Evolutionary conservation across 1,140 invertebrate genomes (phyloP).

Genomic region (Anthonomus grandis): DNA sequence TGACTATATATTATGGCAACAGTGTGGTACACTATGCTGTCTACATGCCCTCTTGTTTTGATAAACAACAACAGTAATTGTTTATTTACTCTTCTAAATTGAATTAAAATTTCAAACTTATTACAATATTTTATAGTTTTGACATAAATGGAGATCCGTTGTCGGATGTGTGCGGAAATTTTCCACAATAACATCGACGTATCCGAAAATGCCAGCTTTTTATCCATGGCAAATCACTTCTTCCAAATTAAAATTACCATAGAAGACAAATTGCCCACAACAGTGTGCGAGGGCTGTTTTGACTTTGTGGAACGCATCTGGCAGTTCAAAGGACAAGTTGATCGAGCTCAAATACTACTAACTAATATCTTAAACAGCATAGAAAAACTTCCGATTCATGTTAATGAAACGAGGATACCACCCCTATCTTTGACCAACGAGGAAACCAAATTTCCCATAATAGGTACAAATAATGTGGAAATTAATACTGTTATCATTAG

Average conservation of each 20-base stretch:
- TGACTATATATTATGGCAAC: too few species aligned
- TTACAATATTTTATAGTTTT: too few species aligned
- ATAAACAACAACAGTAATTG: too few species aligned
- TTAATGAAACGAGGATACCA: not conserved
- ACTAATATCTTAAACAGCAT: conserved; percentile 14
- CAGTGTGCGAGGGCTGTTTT: conserved; percentile 39
- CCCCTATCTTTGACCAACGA: not conserved
- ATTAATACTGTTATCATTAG: too few species aligned
- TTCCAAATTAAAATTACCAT: conserved; percentile 39
- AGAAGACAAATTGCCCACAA: conserved; percentile 41
- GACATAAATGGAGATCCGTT: conserved; percentile 42
- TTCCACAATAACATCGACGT: conserved; percentile 30
- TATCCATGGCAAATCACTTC: conserved; percentile 37
- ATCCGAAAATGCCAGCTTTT: conserved; percentile 34
- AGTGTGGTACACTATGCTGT: too few species aligned
- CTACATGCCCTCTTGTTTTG: too few species aligned
- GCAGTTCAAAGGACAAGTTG: conserved; percentile 41
- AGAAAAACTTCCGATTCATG: not conserved
- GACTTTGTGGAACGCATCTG: conserved; percentile 42
- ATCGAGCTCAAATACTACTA: conserved; percentile 42
- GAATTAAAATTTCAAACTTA: too few species aligned
- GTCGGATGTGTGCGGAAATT: conserved; percentile 54
- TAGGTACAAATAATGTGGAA: too few species aligned
- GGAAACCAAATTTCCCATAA: too few species aligned
- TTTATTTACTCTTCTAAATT: too few species aligned